Conservation (phyloP, 1,140 invertebrate species). For the Cydia amplana region DNA sequence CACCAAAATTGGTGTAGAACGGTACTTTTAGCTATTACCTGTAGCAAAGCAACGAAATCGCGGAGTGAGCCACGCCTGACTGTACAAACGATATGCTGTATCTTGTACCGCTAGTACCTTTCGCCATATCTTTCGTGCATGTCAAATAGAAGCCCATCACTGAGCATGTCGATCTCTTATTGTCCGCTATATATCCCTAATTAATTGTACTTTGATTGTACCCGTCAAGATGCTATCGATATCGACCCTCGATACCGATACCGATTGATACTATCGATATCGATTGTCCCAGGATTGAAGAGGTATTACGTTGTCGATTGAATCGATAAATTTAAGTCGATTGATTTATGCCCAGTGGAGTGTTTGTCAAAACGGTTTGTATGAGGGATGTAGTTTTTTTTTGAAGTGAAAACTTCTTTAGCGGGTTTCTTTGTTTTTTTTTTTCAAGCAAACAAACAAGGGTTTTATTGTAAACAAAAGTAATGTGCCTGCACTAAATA, state of each 20-base stretch:
- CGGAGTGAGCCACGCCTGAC: no score
- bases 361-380: constrained; percentile 20
- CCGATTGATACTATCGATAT: constrained; percentile 4
- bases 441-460: no score
- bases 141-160: background rate
- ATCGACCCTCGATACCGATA: no score
- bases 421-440: no score
- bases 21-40: no score
- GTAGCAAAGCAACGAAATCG: no score
- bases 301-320: constrained; percentile 44
- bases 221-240: constrained; percentile 40
- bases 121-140: background rate
- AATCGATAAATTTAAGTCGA: constrained; percentile 32
- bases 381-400: background rate
- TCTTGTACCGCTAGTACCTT: no score
- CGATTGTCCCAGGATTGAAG: constrained; percentile 37
- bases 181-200: constrained; percentile 32
- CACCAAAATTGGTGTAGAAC: no score
- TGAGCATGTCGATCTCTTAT: background rate
- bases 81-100: no score
- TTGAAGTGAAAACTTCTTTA: no score
- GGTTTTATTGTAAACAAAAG: no score
- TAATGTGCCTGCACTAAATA: no score
- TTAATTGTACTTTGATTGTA: constrained; percentile 48
- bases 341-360: constrained; percentile 10